A percentile compares a stretch with the other conserved stretches of the same genome.
Conservation (phyloP, 2,888 invertebrate genomes). For the Orthonychiurus folsomi region DNA sequence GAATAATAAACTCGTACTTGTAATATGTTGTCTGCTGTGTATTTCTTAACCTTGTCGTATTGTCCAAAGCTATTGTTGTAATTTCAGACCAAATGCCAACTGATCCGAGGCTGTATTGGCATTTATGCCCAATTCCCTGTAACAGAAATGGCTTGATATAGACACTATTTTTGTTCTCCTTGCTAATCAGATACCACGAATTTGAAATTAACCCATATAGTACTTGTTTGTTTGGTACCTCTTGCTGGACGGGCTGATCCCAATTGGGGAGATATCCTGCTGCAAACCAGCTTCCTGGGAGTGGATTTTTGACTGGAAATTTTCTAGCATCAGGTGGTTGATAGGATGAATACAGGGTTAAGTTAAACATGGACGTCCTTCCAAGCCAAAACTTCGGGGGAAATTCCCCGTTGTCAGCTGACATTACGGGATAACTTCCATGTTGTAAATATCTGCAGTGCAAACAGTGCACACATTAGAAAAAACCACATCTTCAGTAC, state of each 20-base stretch:
- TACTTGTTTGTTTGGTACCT: constrained; percentile 42
- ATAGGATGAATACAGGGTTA: constrained; percentile 42
- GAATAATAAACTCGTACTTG: constrained; percentile 47
- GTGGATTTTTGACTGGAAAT: constrained; percentile 47
- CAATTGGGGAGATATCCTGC: constrained; percentile 54
- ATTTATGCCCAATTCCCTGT: constrained; percentile 48
- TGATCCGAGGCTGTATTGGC: constrained; percentile 47
- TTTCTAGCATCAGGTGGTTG: constrained; percentile 46
- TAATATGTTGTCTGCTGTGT: constrained; percentile 46
- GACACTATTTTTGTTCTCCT: no score
- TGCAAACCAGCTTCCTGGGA: constrained; percentile 69
- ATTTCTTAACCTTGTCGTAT: constrained; percentile 43
- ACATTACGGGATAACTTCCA: constrained; percentile 72
- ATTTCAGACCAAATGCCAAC: constrained; percentile 48
- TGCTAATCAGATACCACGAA: no score
- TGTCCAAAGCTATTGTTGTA: constrained; percentile 45
- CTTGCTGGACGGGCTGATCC: constrained; percentile 48
- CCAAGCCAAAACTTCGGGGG: constrained; percentile 54
- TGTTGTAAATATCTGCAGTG: constrained; percentile 62
- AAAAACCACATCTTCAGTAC: no score
- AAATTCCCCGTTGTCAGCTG: constrained; percentile 68
- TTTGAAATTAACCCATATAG: no score
- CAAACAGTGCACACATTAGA: no score
- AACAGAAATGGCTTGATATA: no score
- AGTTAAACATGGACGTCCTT: constrained; percentile 43